Percentiles rank a stretch among this genome's conserved stretches.
These are phyloP conservation scores for Microdon myrmicae DNA, from an alignment of 2,888 invertebrate species.

Conservation along the genomic window DNA sequence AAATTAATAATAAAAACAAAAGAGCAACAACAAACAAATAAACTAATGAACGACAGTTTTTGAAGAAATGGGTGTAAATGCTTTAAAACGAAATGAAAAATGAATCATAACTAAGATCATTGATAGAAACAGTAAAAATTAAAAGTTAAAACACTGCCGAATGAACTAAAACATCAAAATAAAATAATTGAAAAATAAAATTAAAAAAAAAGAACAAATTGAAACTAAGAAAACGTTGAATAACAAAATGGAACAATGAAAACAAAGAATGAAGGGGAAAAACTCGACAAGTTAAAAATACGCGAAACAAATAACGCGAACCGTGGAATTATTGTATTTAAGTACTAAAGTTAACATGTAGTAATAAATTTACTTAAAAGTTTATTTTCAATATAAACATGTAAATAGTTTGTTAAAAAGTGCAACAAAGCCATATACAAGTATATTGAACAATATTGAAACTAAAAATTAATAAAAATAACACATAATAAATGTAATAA, in stretches of 20 bases:
- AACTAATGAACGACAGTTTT: conserved; percentile 55
- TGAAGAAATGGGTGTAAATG: conserved; percentile 54
- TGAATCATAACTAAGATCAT: conserved; percentile 37
- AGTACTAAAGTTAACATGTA: conserved; percentile 52
- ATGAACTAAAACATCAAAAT: conserved; percentile 47
- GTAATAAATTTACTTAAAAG: conserved; percentile 34
- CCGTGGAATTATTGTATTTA: conserved; percentile 48
- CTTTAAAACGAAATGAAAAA: conserved; percentile 44
- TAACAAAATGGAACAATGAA: conserved; percentile 51
- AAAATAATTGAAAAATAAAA: conserved; percentile 37
- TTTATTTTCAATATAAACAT: conserved; percentile 41
- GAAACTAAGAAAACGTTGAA: conserved; percentile 47
- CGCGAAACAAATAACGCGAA: conserved; percentile 40
- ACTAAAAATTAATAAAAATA: too few species aligned
- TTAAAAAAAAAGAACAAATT: conserved; percentile 44
- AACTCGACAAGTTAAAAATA: conserved; percentile 51
- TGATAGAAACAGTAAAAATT: conserved; percentile 33
- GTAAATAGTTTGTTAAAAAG: conserved; percentile 50
- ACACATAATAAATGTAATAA: too few species aligned
- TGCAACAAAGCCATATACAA: conserved; percentile 31
- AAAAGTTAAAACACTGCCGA: conserved; percentile 44
- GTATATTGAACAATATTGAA: too few species aligned
- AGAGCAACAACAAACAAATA: conserved; percentile 11
- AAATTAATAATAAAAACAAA: not conserved
- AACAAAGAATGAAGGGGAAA: conserved; percentile 43